These are phyloP conservation scores for Pardalotus punctatus DNA, from an alignment of 2,113 vertebrate species.

Conservation along the genomic window DNA sequence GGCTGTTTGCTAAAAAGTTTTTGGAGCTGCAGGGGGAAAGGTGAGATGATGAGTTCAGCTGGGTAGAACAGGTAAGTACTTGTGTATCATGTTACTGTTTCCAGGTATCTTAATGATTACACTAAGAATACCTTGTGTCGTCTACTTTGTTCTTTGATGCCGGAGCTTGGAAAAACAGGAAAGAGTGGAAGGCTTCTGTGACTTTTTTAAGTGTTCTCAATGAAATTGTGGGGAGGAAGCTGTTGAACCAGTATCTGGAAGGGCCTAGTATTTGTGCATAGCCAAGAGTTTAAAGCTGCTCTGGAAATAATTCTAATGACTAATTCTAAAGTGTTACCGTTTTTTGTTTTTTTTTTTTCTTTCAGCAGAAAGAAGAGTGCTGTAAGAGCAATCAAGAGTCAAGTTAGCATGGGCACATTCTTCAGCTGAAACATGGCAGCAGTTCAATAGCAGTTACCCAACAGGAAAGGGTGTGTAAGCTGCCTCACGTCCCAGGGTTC, in stretches of 20 bases:
- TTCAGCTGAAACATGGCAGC: background rate
- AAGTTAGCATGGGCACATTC: background rate
- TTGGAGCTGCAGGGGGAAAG: background rate
- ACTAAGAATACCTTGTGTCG: background rate
- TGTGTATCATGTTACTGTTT: accelerated
- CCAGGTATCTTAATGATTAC: background rate
- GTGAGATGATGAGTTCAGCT: background rate
- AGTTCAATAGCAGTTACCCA: background rate
- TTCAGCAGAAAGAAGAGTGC: background rate
- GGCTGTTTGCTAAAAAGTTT: background rate
- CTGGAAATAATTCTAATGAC: background rate
- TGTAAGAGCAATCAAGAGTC: background rate
- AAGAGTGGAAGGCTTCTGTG: background rate
- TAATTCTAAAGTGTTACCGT: background rate
- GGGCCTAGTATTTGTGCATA: background rate
- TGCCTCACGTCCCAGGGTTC: background rate
- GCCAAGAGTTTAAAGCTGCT: background rate
- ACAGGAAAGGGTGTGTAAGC: background rate
- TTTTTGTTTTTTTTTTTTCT: background rate
- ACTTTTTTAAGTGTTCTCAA: background rate
- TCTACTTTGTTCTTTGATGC: background rate
- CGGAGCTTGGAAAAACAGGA: background rate
- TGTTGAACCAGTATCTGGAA: background rate
- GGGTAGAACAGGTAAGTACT: background rate
- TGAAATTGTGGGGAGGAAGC: background rate